These are phyloP conservation scores for Delichon dasypus DNA, from an alignment of 2,797 vertebrate species.

Conservation along the genomic window DNA sequence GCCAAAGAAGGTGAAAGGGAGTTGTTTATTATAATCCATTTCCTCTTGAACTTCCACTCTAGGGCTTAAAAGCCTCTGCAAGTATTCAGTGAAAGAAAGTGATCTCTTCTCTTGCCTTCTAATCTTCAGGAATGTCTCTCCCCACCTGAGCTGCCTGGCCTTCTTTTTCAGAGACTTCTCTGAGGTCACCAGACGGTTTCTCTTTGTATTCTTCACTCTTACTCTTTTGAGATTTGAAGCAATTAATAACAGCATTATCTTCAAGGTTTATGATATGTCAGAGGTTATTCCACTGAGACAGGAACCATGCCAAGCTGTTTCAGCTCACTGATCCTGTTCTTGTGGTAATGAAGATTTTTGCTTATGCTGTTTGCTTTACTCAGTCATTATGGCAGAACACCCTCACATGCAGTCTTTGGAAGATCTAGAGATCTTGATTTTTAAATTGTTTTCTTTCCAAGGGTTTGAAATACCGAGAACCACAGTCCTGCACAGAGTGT, in stretches of 20 bases:
- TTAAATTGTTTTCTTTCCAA: neutral
- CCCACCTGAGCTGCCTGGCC: neutral
- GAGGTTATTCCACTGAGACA: neutral
- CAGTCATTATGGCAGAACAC: neutral
- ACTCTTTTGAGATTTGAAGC: neutral
- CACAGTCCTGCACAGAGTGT: neutral
- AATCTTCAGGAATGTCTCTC: neutral
- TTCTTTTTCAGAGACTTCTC: neutral
- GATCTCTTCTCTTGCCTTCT: neutral
- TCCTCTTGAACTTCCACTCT: constrained; percentile 11
- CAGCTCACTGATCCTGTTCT: neutral
- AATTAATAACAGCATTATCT: neutral
- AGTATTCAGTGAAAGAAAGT: neutral
- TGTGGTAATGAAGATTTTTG: constrained; percentile 1
- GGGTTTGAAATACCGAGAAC: neutral
- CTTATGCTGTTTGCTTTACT: neutral
- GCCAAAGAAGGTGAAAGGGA: constrained; percentile 14
- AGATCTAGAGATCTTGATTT: neutral
- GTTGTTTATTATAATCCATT: constrained; percentile 29
- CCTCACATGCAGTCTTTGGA: neutral
- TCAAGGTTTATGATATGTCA: neutral
- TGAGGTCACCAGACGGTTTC: constrained; percentile 46
- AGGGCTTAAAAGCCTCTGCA: neutral
- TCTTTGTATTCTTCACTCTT: constrained; percentile 21
- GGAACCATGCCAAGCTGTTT: neutral